Percentiles rank a stretch among this genome's conserved stretches.
These are phyloP conservation scores for Mellilla xanthometata DNA, from an alignment of 2,888 invertebrate species.

Conservation along the genomic window DNA sequence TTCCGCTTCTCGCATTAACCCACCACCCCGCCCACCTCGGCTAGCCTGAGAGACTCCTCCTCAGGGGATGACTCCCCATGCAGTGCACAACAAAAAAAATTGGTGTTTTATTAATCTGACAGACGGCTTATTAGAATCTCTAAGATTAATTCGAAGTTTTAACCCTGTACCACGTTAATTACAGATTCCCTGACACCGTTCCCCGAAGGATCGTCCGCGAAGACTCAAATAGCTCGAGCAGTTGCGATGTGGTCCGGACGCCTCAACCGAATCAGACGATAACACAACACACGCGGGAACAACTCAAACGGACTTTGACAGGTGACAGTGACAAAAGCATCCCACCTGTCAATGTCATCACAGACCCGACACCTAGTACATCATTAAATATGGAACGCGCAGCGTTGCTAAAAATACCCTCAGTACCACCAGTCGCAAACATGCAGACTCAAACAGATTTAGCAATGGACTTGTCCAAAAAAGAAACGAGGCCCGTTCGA, in stretches of 20 bases:
- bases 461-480: constrained; percentile 65
- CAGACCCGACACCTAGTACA: constrained; percentile 29
- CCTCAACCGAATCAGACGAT: constrained; percentile 24
- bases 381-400: constrained; percentile 16
- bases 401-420: constrained; percentile 4
- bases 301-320: constrained; percentile 43
- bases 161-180: not conserved
- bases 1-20: too few relatives aligned
- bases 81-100: too few relatives aligned
- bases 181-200: constrained; percentile 64
- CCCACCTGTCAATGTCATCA: constrained; percentile 36
- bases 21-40: too few relatives aligned
- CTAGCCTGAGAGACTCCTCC: too few relatives aligned
- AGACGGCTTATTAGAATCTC: too few relatives aligned
- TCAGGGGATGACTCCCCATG: too few relatives aligned
- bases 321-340: constrained; percentile 45
- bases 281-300: constrained; percentile 35
- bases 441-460: constrained; percentile 34
- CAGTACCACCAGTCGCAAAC: not conserved
- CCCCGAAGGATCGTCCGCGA: constrained; percentile 50
- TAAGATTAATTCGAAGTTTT: too few relatives aligned
- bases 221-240: constrained; percentile 68
- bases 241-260: constrained; percentile 40
- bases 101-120: too few relatives aligned
- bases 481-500: constrained; percentile 48